A percentile compares a stretch with the other conserved stretches of the same genome.
Conservation (phyloP, 37 sponge, comb jelly and placozoan species). For the Ephydatia muelleri region DNA sequence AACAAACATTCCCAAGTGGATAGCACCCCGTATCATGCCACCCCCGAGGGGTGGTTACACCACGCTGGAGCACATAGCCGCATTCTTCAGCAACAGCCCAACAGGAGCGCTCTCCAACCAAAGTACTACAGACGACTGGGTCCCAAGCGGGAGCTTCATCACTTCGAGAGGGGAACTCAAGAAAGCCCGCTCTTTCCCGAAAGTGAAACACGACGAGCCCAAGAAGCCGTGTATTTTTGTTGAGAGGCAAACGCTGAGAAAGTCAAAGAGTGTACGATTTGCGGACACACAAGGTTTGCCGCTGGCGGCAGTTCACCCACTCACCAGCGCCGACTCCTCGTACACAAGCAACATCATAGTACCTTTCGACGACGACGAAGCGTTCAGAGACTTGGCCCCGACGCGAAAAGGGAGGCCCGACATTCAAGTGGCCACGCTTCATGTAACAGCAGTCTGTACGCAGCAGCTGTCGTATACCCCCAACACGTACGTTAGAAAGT, state of each 20-base stretch:
- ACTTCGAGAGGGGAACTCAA: neutral
- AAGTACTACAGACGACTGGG: neutral
- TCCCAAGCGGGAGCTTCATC: neutral
- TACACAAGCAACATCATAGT: constrained; percentile 60
- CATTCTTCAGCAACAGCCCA: neutral
- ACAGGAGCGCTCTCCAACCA: neutral
- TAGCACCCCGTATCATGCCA: neutral
- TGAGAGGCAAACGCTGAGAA: constrained; percentile 18
- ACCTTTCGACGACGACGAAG: constrained; percentile 35
- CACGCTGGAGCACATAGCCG: neutral
- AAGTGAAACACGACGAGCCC: neutral
- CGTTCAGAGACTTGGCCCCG: neutral
- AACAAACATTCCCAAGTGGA: neutral
- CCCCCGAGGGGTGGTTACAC: neutral
- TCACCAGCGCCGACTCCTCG: constrained; percentile 53
- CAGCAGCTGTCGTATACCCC: neutral
- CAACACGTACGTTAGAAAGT: neutral
- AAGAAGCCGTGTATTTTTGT: constrained; percentile 5
- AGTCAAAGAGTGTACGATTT: constrained; percentile 74
- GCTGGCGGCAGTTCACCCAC: constrained; percentile 51
- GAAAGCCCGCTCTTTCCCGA: constrained; percentile 48
- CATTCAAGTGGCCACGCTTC: neutral
- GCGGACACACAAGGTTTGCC: constrained; percentile 81
- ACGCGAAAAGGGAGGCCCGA: neutral
- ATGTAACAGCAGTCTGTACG: neutral